Conservation (phyloP, 2,888 invertebrate genomes). For the Cyrtodaria siliqua region DNA sequence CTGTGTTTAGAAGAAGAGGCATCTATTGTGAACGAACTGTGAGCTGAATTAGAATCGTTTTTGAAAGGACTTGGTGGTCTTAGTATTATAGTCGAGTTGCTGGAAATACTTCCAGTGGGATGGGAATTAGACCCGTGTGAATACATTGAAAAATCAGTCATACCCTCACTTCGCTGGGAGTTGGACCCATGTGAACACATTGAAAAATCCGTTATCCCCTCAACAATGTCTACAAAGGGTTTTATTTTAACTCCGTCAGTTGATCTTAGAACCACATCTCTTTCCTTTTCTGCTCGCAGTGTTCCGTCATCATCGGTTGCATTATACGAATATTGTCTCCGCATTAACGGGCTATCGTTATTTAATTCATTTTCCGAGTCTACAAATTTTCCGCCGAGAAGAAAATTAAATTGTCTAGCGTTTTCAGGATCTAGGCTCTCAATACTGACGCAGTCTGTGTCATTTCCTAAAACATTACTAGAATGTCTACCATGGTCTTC, state of each 20-base stretch:
- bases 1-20: constrained; percentile 14
- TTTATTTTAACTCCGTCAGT: neutral
- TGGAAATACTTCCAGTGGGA: neutral
- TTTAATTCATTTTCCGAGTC: neutral
- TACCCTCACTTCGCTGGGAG: constrained; percentile 16
- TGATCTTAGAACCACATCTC: neutral
- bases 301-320: neutral
- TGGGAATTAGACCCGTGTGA: too few species aligned
- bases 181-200: neutral
- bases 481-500: neutral
- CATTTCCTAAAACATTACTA: constrained; percentile 4
- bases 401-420: constrained; percentile 25
- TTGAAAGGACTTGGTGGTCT: constrained; percentile 47
- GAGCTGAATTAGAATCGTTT: constrained; percentile 12
- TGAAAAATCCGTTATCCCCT: constrained; percentile 45
- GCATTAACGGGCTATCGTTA: neutral
- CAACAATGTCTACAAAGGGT: constrained; percentile 25
- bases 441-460: constrained; percentile 39
- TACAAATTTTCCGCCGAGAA: constrained; percentile 32
- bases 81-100: constrained; percentile 11
- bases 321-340: neutral
- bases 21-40: constrained; percentile 23
- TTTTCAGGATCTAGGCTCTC: constrained; percentile 47
- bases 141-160: constrained; percentile 41
- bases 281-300: neutral